Percentiles rank a stretch among this genome's conserved stretches.
These are phyloP conservation scores for Climacteris rufus DNA, from an alignment of 2,113 vertebrate genomes.

Conservation along the genomic window DNA sequence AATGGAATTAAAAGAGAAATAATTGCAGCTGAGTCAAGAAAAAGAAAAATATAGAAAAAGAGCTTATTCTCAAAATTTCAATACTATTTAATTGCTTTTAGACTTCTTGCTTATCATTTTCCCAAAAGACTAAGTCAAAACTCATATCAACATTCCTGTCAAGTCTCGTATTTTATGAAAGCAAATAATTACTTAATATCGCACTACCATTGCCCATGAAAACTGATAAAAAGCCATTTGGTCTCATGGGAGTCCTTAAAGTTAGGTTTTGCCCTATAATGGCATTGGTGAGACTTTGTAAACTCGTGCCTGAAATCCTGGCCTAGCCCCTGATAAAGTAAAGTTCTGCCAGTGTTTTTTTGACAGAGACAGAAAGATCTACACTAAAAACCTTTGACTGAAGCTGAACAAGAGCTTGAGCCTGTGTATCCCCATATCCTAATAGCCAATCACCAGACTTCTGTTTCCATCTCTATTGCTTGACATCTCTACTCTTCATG, in stretches of 20 bases:
- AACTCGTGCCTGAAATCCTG: neutral
- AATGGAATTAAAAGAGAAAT: neutral
- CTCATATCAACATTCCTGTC: neutral
- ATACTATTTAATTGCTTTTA: neutral
- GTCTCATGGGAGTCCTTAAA: neutral
- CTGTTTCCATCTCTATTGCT: neutral
- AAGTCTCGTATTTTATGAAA: neutral
- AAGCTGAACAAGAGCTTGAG: neutral
- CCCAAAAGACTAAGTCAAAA: neutral
- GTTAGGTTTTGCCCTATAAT: neutral
- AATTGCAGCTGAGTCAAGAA: neutral
- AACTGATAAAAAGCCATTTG: neutral
- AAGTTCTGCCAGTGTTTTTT: neutral
- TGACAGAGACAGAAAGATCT: neutral
- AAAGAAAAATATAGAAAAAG: neutral
- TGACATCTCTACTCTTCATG: neutral
- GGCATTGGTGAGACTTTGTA: neutral
- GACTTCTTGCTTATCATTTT: neutral
- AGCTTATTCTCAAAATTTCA: neutral
- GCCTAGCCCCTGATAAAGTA: neutral
- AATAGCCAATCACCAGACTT: neutral
- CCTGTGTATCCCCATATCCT: neutral
- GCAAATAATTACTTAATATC: neutral
- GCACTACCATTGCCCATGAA: neutral
- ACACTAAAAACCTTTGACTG: neutral